Conservation (phyloP, 1,140 invertebrate species). For the Mycetomoellerius zeteki region DNA sequence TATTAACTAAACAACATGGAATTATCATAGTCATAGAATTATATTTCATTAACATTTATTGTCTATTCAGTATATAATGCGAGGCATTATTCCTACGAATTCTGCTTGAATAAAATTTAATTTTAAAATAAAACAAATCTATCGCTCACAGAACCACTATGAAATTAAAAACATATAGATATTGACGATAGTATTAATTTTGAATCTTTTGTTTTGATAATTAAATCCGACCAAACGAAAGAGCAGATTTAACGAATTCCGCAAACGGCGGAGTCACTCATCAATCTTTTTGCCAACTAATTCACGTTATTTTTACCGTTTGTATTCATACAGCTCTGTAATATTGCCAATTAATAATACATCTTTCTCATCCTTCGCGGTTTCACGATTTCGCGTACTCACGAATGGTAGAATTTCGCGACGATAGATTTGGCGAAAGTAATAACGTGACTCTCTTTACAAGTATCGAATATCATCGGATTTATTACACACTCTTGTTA, state of each 20-base stretch:
- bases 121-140: not conserved
- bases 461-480: not conserved
- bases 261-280: not conserved
- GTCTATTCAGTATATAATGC: not conserved
- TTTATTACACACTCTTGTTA: not conserved
- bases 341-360: not conserved
- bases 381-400: not conserved
- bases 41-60: slow-evolving; percentile 2
- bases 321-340: not conserved
- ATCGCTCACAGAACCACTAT: not conserved
- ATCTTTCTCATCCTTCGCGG: not conserved
- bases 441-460: not conserved
- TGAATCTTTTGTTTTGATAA: not conserved
- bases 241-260: not conserved
- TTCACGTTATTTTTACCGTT: slow-evolving; percentile 1
- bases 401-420: no score
- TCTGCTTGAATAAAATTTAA: not conserved
- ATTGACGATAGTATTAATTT: slow-evolving; percentile 1
- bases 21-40: slow-evolving; percentile 36
- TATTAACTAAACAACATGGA: slow-evolving; percentile 20
- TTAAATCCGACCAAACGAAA: not conserved
- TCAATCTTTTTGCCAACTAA: not conserved
- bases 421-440: not conserved
- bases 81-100: not conserved
- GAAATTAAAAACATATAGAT: slow-evolving; percentile 1